A percentile compares a stretch with the other conserved stretches of the same genome.
These are phyloP conservation scores for Epinotia ramella DNA, from an alignment of 2,888 invertebrate species.

Conservation along the genomic window DNA sequence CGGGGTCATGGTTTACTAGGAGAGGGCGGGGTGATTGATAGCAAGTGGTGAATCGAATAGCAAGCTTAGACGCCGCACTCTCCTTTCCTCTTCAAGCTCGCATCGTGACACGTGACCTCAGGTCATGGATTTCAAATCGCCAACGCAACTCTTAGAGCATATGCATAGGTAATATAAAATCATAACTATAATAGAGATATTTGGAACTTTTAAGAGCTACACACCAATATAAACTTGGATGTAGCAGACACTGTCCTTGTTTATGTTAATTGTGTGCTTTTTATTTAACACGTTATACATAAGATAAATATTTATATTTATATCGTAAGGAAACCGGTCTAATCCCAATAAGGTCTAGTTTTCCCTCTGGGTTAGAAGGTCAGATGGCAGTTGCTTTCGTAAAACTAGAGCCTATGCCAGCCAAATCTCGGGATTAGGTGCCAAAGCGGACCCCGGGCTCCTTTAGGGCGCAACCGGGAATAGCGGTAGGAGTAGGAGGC, in stretches of 20 bases:
- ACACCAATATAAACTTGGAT: background rate
- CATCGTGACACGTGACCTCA: constrained; percentile 52
- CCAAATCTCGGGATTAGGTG: no score
- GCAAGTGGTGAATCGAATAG: background rate
- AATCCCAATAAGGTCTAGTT: no score
- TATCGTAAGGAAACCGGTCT: no score
- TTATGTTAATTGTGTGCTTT: background rate
- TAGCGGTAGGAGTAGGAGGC: no score
- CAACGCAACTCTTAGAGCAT: background rate
- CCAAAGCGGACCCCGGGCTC: no score
- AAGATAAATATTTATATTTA: no score
- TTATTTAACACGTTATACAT: background rate
- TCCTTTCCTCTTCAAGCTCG: background rate
- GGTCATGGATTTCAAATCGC: constrained; percentile 54
- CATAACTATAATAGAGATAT: no score
- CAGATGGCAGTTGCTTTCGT: no score
- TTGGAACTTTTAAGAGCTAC: background rate
- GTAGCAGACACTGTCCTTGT: no score
- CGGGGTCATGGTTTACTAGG: background rate
- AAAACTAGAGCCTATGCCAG: no score
- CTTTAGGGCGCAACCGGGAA: no score
- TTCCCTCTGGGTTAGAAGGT: no score
- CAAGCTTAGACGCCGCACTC: background rate
- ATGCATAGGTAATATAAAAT: background rate
- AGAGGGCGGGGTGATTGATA: background rate